Conservation (phyloP, 2,888 invertebrate species). For the Abrostola triplasia region DNA sequence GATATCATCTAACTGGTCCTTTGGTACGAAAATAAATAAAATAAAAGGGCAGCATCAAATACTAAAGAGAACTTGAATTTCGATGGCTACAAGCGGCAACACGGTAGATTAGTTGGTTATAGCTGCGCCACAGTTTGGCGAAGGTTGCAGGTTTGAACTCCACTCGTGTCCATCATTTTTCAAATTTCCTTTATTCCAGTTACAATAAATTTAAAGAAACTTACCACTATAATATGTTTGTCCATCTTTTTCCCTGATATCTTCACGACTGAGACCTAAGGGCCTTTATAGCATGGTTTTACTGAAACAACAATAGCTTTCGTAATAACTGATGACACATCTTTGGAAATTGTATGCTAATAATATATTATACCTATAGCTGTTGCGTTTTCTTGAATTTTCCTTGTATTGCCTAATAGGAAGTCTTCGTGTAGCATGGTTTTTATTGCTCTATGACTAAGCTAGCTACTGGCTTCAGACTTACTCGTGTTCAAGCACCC, state of each 20-base stretch:
- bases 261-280: constrained; percentile 9
- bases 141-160: no score
- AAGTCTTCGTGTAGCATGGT: neutral
- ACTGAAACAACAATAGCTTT: constrained; percentile 46
- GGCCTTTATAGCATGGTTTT: constrained; percentile 31
- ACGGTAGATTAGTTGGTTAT: no score
- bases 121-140: no score
- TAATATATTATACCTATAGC: neutral
- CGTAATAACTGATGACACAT: constrained; percentile 31
- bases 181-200: no score
- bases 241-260: constrained; percentile 33
- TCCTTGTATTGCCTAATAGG: constrained; percentile 35
- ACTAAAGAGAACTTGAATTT: no score
- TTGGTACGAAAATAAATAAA: no score
- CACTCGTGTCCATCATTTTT: no score
- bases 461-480: neutral
- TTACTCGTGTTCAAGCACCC: no score
- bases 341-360: constrained; percentile 3
- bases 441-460: neutral
- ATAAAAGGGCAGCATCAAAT: no score
- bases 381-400: constrained; percentile 20
- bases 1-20: no score
- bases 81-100: no score
- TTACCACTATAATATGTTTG: constrained; percentile 42
- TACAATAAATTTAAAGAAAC: constrained; percentile 3